A percentile compares a stretch with the other conserved stretches of the same genome.
These are phyloP conservation scores for Sebastolobus alascanus DNA, from an alignment of 2,797 vertebrate species.

Conservation along the genomic window DNA sequence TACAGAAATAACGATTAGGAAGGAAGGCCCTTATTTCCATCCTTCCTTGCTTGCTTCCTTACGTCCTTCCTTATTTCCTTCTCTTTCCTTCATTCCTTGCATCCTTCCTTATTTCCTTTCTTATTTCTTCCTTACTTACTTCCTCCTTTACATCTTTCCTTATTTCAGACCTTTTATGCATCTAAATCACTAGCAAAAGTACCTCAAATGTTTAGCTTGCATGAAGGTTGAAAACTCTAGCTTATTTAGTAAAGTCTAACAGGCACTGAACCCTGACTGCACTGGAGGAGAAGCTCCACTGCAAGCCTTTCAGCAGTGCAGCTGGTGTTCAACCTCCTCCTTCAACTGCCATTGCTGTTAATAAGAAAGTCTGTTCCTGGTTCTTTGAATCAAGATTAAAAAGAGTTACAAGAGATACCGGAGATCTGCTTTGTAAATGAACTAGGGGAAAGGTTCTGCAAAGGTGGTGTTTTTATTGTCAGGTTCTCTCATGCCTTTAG, in stretches of 20 bases:
- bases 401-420: neutral
- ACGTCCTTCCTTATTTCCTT: too few species aligned
- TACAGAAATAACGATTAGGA: neutral
- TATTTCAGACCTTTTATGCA: neutral
- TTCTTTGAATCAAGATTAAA: neutral
- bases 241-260: neutral
- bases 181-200: neutral
- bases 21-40: neutral
- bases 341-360: neutral
- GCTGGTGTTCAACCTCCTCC: neutral
- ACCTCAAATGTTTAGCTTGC: neutral
- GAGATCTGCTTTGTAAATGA: neutral
- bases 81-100: neutral
- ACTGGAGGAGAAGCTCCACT: neutral
- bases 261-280: neutral
- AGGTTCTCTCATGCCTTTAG: neutral
- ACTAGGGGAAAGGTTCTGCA: neutral
- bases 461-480: neutral
- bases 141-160: neutral
- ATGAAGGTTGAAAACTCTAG: neutral
- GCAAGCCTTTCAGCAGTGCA: neutral
- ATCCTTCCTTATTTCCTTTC: neutral
- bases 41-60: fast-evolving
- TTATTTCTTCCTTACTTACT: neutral
- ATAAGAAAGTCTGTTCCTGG: neutral